Evolutionary conservation across 2,888 invertebrate species (phyloP).

Genomic region (Eupithecia centaureata): DNA sequence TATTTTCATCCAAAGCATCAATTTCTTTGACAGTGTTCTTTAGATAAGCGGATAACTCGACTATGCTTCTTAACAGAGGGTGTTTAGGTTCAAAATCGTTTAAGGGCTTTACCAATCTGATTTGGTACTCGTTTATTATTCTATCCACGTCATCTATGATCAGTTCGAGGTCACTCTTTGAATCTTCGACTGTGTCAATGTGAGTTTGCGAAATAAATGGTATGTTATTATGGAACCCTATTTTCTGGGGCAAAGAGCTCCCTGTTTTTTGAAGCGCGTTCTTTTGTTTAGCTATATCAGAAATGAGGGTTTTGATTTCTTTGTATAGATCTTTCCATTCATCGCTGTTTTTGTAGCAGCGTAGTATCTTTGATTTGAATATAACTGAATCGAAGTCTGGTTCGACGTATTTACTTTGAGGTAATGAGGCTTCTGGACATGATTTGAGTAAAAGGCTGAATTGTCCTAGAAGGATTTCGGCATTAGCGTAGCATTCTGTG

Average conservation of each 20-base stretch:
- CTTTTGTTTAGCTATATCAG: constrained; percentile 69
- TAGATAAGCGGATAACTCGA: constrained; percentile 60
- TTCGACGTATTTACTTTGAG: constrained; percentile 49
- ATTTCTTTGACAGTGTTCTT: constrained; percentile 54
- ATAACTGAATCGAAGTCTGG: constrained; percentile 70
- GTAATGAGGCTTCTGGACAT: constrained; percentile 62
- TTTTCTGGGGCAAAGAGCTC: constrained; percentile 60
- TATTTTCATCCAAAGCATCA: constrained; percentile 53
- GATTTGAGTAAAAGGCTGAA: constrained; percentile 86
- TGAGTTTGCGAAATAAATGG: constrained; percentile 65
- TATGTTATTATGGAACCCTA: constrained; percentile 50
- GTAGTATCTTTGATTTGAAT: constrained; percentile 67
- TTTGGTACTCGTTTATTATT: constrained; percentile 63
- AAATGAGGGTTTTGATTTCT: constrained; percentile 62
- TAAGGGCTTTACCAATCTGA: constrained; percentile 56
- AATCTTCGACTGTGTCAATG: constrained; percentile 64
- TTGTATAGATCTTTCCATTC: constrained; percentile 69
- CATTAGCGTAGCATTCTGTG: constrained; percentile 77
- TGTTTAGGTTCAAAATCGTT: constrained; percentile 56
- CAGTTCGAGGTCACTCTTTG: constrained; percentile 57
- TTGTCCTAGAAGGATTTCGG: constrained; percentile 86
- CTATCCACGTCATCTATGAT: constrained; percentile 57
- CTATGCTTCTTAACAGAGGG: constrained; percentile 64
- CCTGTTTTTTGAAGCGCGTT: constrained; percentile 63
- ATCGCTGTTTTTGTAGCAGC: constrained; percentile 70